Evolutionary conservation across 2,113 vertebrate genomes (phyloP).

Genomic region (Mesoclemmys tuberculata): DNA sequence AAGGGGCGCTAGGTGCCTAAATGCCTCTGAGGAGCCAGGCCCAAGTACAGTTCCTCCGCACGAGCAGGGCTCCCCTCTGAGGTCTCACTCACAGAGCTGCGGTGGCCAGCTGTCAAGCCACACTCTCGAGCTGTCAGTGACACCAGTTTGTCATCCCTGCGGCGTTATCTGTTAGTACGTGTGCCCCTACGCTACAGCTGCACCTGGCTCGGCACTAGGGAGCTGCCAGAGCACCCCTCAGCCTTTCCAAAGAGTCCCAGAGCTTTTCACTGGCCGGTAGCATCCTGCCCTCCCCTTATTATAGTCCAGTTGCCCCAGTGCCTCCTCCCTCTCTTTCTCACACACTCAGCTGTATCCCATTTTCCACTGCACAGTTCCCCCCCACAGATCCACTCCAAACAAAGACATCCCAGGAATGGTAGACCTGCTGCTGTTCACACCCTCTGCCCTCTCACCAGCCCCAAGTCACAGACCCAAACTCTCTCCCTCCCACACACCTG

Average conservation of each 20-base stretch:
- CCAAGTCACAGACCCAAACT: background rate
- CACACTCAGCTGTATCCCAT: too few species aligned
- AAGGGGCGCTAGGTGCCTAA: too few species aligned
- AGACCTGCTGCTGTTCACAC: background rate
- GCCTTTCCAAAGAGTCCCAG: background rate
- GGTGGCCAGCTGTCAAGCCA: background rate
- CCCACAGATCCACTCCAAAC: background rate
- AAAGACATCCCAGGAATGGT: background rate
- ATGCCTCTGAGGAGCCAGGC: background rate
- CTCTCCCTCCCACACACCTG: background rate
- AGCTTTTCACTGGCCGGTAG: background rate
- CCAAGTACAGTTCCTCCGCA: background rate
- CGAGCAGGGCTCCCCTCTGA: background rate
- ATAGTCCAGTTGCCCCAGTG: too few species aligned
- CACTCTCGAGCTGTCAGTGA: background rate
- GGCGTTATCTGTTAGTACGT: background rate
- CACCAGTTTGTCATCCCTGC: background rate
- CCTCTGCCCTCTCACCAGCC: background rate
- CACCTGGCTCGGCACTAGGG: background rate
- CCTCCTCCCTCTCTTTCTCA: background rate
- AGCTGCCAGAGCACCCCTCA: background rate
- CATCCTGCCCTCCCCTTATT: background rate
- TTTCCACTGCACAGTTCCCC: background rate
- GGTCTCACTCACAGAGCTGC: background rate
- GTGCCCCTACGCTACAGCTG: background rate